Base-by-base conservation (phyloP, 2,888 invertebrate species). In the Palloptera scutellata region DNA sequence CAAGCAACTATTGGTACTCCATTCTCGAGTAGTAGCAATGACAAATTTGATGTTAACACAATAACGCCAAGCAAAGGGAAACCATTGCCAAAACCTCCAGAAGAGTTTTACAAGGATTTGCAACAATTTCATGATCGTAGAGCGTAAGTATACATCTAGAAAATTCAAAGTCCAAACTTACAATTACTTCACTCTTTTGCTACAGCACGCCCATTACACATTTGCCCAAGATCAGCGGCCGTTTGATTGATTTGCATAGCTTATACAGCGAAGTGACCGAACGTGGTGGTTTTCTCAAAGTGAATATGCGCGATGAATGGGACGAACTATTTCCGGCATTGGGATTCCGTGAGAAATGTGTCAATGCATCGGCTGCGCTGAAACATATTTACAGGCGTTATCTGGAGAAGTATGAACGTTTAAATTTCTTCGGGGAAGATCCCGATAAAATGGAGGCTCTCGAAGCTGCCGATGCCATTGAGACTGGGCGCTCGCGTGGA, bases 281-380 rank as follows among this genome's bases (percentile, higher is more conserved):
- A 73, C 89, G 94, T 79, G 98, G 98, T 77, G 98, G 98, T 77
- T 93, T 97, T 89, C 90, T 95, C 77, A 98, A 96, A 92, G 98
- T 97, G 85, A 96, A 95, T 84, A 90, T 91, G 77, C 91, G 92
- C 78, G 94, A 95, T 81, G 91, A 92, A 73, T 97, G 97, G 97
- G 91, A 93, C 74, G 89, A 92, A 71, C 89, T 97, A 73, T 89
- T 97, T 73, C 87, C 93, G 79, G 88, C 92, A 70, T 89, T 92
- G 71, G 88, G 90, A 70, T 84, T 97, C 69, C 94, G 95, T 20
- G 89, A 89, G 77, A 91, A 91, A 69, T 96, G 97, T 85, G 91
- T 96, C 65, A 97, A 97, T 87, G 95, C 94, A 64, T 90, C 92
- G 72, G 91, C 94, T 68, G 94, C 92, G 67, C 87, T 96, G 73